These are phyloP conservation scores for Sinodicranocentrus sp. DNA, from an alignment of 2,888 invertebrate genomes.

Conservation along the genomic window DNA sequence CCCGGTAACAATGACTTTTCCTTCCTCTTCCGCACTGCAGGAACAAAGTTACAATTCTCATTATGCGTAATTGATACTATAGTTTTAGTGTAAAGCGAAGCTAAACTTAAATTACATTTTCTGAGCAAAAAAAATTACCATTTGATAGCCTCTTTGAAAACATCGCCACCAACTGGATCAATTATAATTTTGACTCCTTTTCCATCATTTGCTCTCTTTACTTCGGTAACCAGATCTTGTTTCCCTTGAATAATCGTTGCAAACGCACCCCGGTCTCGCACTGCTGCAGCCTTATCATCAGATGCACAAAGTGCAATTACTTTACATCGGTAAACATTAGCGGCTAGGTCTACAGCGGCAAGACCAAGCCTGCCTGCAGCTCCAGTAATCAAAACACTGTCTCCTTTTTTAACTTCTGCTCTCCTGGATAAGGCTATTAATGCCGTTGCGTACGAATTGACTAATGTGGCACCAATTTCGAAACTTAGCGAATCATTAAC, in stretches of 20 bases:
- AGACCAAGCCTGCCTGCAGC: slow-evolving; percentile 78
- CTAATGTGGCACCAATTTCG: slow-evolving; percentile 82
- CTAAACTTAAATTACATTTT: background rate
- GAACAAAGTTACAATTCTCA: no score
- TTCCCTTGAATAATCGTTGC: slow-evolving; percentile 82
- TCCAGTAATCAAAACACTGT: slow-evolving; percentile 82
- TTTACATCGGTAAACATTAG: slow-evolving; percentile 84
- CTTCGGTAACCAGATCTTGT: slow-evolving; percentile 80
- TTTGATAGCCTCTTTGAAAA: slow-evolving; percentile 81
- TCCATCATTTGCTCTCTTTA: slow-evolving; percentile 82
- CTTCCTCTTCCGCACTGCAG: slow-evolving; percentile 81
- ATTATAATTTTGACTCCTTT: slow-evolving; percentile 83
- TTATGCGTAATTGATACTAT: background rate
- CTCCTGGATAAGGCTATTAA: slow-evolving; percentile 82
- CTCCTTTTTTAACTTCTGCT: slow-evolving; percentile 80
- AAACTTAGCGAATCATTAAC: slow-evolving; percentile 81
- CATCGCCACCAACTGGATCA: slow-evolving; percentile 83
- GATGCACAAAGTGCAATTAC: slow-evolving; percentile 85
- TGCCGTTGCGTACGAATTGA: slow-evolving; percentile 84
- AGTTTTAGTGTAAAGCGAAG: no score
- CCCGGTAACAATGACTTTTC: slow-evolving; percentile 80
- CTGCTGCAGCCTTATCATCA: slow-evolving; percentile 78
- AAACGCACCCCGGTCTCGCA: slow-evolving; percentile 81
- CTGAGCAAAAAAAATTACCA: slow-evolving; percentile 80
- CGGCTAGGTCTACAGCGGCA: slow-evolving; percentile 85